Evolutionary conservation across 2,113 vertebrate species (phyloP).

Genomic region (Telmatochromis brichardi): DNA sequence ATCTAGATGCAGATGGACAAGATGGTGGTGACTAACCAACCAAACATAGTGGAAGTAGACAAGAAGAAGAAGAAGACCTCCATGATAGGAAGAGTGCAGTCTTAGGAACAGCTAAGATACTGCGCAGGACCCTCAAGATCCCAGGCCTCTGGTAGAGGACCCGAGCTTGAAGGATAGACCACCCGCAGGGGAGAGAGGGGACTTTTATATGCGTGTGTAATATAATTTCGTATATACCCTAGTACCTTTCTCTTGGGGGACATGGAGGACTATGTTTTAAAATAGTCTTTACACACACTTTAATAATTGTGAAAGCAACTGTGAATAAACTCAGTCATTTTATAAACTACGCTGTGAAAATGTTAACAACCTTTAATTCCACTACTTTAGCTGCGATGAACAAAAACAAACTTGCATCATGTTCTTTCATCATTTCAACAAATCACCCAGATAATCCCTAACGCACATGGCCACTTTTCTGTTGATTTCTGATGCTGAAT

Average conservation of each 20-base stretch:
- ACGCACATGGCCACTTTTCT: not conserved
- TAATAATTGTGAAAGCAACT: not conserved
- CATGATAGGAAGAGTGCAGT: not conserved
- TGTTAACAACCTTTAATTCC: not conserved
- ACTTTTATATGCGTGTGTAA: not conserved
- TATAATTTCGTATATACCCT: not conserved
- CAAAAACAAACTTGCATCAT: not conserved
- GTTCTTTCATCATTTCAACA: not conserved
- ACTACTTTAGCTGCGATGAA: not conserved
- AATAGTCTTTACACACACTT: not conserved
- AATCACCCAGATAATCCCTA: not conserved
- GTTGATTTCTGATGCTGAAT: not conserved
- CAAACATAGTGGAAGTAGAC: not conserved
- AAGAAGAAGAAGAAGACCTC: not conserved
- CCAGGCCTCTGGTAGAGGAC: not conserved
- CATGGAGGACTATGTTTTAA: not conserved
- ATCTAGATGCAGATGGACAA: not conserved
- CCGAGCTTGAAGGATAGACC: not conserved
- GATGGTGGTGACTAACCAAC: not conserved
- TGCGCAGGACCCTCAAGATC: not conserved
- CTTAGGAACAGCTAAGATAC: not conserved
- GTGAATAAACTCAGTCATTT: not conserved
- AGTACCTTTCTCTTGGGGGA: not conserved
- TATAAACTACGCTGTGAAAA: not conserved
- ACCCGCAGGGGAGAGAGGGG: not conserved